phyloP scores from a whole-genome alignment of 2,797 vertebrate species.

The Enteromius argenteus region DNA sequence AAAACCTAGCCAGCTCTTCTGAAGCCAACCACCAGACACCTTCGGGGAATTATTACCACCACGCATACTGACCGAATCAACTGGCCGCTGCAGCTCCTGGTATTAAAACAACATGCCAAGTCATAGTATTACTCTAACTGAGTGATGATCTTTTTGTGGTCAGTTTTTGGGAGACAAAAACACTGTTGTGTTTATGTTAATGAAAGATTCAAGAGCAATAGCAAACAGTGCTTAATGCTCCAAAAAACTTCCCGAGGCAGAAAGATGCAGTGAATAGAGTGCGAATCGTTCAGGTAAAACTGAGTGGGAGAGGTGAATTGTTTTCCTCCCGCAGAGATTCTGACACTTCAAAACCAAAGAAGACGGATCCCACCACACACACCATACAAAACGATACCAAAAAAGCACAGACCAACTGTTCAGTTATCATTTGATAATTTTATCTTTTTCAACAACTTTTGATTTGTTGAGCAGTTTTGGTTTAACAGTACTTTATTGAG shows the following conservation, averaged over 20 bases:
- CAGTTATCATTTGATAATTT: conserved; percentile 25
- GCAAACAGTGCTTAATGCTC: conserved; percentile 15
- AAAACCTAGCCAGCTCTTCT: conserved; percentile 14
- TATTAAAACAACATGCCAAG: conserved; percentile 5
- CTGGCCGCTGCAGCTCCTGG: neutral
- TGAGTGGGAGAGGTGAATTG: conserved; percentile 53
- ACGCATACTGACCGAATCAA: conserved; percentile 19
- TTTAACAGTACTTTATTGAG: neutral
- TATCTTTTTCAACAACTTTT: neutral
- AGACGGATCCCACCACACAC: conserved; percentile 43
- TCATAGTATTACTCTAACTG: neutral
- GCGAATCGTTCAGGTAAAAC: conserved; percentile 55
- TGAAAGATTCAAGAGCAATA: neutral
- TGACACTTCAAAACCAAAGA: conserved; percentile 58
- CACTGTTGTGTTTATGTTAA: conserved; percentile 11
- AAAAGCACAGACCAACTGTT: conserved; percentile 25
- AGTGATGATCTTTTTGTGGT: neutral
- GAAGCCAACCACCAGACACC: conserved; percentile 10
- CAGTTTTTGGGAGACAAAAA: neutral
- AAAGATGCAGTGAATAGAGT: conserved; percentile 32
- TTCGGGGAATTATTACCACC: conserved; percentile 18
- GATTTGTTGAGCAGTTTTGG: neutral
- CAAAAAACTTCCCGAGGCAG: conserved; percentile 34
- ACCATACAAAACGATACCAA: conserved; percentile 38
- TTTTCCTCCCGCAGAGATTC: conserved; percentile 49